Evolutionary conservation across 2,797 vertebrate genomes (phyloP), one percentile per base, ranked within the genome.

Genomic region (Sus cebifrons): DNA sequence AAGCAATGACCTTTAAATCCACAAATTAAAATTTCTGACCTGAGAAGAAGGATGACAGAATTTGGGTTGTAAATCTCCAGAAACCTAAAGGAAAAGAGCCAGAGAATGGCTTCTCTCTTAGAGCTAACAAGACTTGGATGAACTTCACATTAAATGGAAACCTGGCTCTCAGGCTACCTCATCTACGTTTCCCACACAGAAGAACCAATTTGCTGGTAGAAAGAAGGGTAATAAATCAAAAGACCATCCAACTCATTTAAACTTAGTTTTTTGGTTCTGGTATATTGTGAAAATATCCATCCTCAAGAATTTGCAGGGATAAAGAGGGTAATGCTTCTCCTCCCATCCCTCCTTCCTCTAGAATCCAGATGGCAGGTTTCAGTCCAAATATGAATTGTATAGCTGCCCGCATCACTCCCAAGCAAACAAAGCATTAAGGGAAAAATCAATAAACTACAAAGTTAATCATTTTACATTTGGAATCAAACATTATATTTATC

Each of bases 71-170:
- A 82, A 96, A 85, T 94, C 49, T 86, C 2, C 25, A 82, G 58
- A 64, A 85, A 73, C 44, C 29, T 56, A 64, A 91, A 70, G 52
- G 4, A 84, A 93, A 88, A 83, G 54, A 79, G n/a, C 32, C 77
- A 96, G 23, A 54, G 9, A 36, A 25, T 60, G 27, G 8, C 18
- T 93, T 93, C 23, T 95, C 40, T 94, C 70, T 58, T 40, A 74
- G 29, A 52, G 9, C 68, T 95, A 90, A 86, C 4, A 94, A 96
- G 87, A 74, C n/a, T 90, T 97, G 81, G 40, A 94, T 58, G 20
- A 40, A 83, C 91, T 95, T 86, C 74, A 75, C 36, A 83, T 67
- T 95, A 86, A 96, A 88, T 4, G 89, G 90, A 96, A 95, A 94
- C 58, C 71, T 88, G 58, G 77, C 68, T 96, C 49, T 68, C n/a